Conservation (phyloP, 2,113 vertebrate genomes). For the Zosterops hypoxanthus region DNA sequence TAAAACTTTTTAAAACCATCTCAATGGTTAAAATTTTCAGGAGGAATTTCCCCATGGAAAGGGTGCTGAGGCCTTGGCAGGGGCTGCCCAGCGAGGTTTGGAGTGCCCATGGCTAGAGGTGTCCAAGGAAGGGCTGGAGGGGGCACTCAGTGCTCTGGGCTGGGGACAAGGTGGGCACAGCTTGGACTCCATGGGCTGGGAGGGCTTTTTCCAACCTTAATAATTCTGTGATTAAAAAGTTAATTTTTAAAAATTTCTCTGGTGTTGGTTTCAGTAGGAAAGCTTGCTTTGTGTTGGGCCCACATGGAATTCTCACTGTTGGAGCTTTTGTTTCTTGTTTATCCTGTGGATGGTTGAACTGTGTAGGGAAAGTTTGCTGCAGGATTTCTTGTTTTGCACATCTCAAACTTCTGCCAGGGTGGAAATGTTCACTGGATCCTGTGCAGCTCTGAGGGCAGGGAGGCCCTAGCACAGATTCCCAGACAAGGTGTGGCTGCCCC, state of each 20-base stretch:
- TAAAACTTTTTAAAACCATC: not conserved
- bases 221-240: not conserved
- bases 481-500: not conserved
- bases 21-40: not conserved
- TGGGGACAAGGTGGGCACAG: not conserved
- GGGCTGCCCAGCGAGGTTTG: not conserved
- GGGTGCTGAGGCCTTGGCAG: not conserved
- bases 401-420: not conserved
- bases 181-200: fast-evolving
- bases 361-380: not conserved
- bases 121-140: not conserved
- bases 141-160: not conserved
- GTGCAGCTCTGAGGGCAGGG: not conserved
- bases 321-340: not conserved
- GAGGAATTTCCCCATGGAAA: fast-evolving
- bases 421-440: not conserved
- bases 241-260: not conserved
- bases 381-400: not conserved
- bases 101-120: not conserved
- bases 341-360: not conserved
- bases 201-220: fast-evolving
- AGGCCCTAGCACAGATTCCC: not conserved
- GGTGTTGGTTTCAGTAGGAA: not conserved
- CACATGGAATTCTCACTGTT: fast-evolving
- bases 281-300: fast-evolving